phyloP scores from a whole-genome alignment of 2,113 vertebrate genomes.

The Atlantisia rogersi region DNA sequence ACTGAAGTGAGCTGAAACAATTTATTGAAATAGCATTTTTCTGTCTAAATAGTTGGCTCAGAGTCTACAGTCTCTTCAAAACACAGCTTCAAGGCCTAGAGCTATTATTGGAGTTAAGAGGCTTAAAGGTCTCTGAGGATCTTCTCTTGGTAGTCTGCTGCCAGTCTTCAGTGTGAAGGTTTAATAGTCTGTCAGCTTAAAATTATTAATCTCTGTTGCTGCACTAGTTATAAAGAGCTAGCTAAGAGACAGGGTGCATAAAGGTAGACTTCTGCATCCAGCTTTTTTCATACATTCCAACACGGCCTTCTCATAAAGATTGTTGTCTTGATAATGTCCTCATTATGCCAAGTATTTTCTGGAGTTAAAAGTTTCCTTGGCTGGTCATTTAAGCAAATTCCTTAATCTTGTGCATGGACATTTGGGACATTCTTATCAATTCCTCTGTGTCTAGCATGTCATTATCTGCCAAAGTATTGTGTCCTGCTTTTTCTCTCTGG shows the following conservation, averaged over 20 bases:
- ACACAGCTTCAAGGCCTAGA: not conserved
- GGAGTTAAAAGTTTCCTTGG: not conserved
- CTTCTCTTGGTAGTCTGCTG: not conserved
- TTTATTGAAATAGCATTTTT: not conserved
- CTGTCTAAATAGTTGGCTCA: not conserved
- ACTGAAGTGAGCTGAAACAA: not conserved
- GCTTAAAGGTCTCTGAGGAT: slow-evolving; percentile 33
- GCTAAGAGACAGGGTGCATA: not conserved
- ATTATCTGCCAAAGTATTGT: not conserved
- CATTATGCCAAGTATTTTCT: not conserved
- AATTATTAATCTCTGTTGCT: not conserved
- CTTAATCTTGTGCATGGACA: not conserved
- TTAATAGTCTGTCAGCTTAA: not conserved
- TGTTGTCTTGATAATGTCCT: not conserved
- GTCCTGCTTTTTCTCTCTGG: not conserved
- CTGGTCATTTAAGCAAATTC: not conserved
- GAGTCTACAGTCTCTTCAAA: not conserved
- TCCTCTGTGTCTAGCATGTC: not conserved
- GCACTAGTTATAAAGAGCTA: not conserved
- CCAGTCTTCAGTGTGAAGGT: not conserved
- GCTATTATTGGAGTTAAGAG: slow-evolving; percentile 48
- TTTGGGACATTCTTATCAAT: not conserved
- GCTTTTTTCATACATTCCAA: not conserved
- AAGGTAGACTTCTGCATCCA: not conserved
- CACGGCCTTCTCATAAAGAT: not conserved